Evolutionary conservation across 2,113 vertebrate species (phyloP).

Genomic region (Trogon melanurus): DNA sequence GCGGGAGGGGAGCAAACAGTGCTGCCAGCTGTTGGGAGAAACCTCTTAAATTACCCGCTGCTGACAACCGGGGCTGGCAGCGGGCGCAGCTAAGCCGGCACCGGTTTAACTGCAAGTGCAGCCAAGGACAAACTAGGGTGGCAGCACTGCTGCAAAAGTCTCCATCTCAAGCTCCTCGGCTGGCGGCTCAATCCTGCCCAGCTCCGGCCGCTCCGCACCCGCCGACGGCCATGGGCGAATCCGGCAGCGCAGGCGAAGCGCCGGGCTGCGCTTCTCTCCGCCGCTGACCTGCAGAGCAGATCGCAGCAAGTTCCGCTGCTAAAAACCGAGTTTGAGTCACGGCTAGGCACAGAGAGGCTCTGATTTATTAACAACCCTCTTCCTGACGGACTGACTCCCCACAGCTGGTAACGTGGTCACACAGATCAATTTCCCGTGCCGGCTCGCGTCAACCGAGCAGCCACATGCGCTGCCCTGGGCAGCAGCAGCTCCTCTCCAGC

Average conservation of each 20-base stretch:
- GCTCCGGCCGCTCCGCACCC: neutral
- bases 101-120: neutral
- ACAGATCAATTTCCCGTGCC: neutral
- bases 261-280: neutral
- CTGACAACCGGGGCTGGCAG: neutral
- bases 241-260: neutral
- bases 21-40: slow-evolving; percentile 33
- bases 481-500: neutral
- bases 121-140: neutral
- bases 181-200: neutral
- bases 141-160: neutral
- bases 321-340: neutral
- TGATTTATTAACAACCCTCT: neutral
- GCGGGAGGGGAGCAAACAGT: neutral
- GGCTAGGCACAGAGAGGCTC: neutral
- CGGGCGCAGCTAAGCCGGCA: neutral
- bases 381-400: neutral
- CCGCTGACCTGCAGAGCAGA: neutral
- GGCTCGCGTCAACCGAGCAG: neutral
- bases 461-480: neutral
- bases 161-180: neutral
- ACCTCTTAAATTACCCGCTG: neutral
- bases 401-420: neutral
- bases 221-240: rapidly evolving
- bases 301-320: neutral